phyloP scores from a whole-genome alignment of 2,888 invertebrate genomes.

The Criorhina ranunculi region DNA sequence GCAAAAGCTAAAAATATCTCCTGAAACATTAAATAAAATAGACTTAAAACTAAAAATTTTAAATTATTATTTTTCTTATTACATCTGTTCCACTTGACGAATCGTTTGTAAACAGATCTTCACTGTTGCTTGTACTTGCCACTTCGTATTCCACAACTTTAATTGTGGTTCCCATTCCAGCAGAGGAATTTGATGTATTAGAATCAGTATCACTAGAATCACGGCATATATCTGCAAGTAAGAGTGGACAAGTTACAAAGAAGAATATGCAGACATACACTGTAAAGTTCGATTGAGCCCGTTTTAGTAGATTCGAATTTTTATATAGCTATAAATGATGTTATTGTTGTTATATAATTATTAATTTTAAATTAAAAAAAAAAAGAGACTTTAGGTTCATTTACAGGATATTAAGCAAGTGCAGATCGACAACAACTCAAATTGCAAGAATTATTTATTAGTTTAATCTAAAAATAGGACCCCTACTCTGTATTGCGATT shows the following conservation, averaged over 20 bases:
- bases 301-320: no score
- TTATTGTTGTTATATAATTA: no score
- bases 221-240: conserved; percentile 77
- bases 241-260: not conserved
- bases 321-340: no score
- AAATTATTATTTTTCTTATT: conserved; percentile 58
- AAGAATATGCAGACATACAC: no score
- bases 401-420: no score
- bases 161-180: conserved; percentile 79
- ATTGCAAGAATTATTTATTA: no score
- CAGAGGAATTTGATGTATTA: conserved; percentile 68
- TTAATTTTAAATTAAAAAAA: no score
- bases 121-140: conserved; percentile 85
- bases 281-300: no score
- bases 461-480: no score
- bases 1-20: conserved; percentile 77
- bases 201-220: conserved; percentile 86
- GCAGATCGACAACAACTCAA: no score
- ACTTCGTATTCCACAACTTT: conserved; percentile 85
- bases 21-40: conserved; percentile 58
- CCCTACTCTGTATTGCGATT: no score
- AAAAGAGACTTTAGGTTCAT: no score
- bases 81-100: conserved; percentile 86
- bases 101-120: conserved; percentile 84
- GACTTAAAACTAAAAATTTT: conserved; percentile 27